Conservation (phyloP, 1,140 invertebrate genomes). For the Drosophila miranda region DNA sequence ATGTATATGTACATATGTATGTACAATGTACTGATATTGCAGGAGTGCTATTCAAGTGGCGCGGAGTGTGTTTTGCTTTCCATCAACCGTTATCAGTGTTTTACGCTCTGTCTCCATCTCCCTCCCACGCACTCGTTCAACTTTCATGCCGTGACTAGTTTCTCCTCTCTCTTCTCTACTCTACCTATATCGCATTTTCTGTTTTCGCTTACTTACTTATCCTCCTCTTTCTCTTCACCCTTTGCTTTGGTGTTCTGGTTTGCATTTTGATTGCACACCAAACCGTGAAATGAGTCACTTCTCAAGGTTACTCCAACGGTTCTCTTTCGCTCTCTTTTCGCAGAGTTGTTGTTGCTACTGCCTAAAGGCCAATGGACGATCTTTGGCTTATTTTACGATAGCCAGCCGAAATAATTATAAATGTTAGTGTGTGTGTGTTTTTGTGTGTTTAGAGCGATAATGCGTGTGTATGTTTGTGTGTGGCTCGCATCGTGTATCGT, state of each 20-base stretch:
- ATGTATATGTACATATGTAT: too few species aligned
- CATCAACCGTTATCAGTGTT: too few species aligned
- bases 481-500: background rate
- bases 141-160: constrained; percentile 11
- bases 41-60: too few species aligned
- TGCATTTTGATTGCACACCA: constrained; percentile 39
- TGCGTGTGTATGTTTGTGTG: too few species aligned
- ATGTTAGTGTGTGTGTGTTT: background rate
- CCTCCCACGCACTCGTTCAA: too few species aligned
- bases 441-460: background rate
- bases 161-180: too few species aligned
- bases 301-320: constrained; percentile 51
- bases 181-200: background rate
- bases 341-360: constrained; percentile 13
- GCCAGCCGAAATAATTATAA: constrained; percentile 13
- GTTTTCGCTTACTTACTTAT: background rate
- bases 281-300: constrained; percentile 45
- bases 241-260: constrained; percentile 14
- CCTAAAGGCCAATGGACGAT: constrained; percentile 53
- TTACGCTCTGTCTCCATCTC: too few species aligned
- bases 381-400: constrained; percentile 35
- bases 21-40: too few species aligned
- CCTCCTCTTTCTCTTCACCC: constrained; percentile 19
- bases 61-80: too few species aligned
- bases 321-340: constrained; percentile 10